Evolutionary conservation across 2,113 vertebrate genomes (phyloP), one percentile per base, ranked within the genome.

Genomic region (Odocoileus virginianus): DNA sequence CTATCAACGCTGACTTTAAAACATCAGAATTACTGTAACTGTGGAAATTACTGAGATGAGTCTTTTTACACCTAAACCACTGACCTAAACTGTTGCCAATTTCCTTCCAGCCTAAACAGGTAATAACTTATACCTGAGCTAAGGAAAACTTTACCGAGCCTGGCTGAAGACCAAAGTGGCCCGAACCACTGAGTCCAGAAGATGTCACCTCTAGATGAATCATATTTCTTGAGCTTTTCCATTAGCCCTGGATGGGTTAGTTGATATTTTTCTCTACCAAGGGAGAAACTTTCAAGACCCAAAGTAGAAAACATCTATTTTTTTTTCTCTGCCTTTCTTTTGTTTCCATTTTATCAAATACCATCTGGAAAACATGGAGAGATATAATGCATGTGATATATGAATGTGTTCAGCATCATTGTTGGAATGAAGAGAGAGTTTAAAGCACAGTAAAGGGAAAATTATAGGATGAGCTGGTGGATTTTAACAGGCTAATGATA

Each of bases 401-500:
- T 92, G 93, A 94, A 95, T 25, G 76, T 91, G 89, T 36, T 96
- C 64, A 21, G 12, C 57, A 74, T 47, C 82, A 61, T 58, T 3
- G 30, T 28, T 89, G 74, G 67, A 94, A 89, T 76, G 89, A 97
- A 95, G 91, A 92, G 40, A 67, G 54, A 79, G 64, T 93, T 93
- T 81, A 94, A 95, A 98, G 74, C 64, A 54, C 45, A 95, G 87
- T 85, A 94, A 95, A 97, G 90, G 36, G 89, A 92, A 97, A 98
- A 97, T 95, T 93, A 94, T 43, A 92, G 96, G 60, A 92, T 97
- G 58, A 96, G 76, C 27, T 21, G 6, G 57, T 91, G 67, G 36
- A 91, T 97, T 96, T 97, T 94, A 97, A 96, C 27, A 94, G 96
- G 91, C 93, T 97, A 95, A 93, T 95, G 86, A 93, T 85, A 97